Conservation (phyloP, 2,888 invertebrate genomes). For the Ischnus inquisitorius region DNA sequence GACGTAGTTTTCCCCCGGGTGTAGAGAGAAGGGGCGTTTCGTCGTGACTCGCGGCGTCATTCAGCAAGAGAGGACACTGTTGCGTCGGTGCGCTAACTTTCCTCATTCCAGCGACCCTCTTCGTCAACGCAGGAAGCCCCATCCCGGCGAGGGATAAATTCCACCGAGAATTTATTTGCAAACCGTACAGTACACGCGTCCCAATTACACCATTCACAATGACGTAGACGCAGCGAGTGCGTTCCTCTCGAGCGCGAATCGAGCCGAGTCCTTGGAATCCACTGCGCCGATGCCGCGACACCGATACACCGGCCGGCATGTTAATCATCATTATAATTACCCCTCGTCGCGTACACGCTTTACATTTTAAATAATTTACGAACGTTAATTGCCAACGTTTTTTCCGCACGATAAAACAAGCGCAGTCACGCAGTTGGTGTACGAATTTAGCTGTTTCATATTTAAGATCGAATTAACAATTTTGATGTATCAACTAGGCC, state of each 20-base stretch:
- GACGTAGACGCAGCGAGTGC: constrained; percentile 28
- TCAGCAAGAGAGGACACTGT: constrained; percentile 27
- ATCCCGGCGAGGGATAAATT: neutral
- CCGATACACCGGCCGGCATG: neutral
- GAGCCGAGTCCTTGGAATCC: neutral
- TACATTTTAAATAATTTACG: neutral
- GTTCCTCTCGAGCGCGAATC: neutral
- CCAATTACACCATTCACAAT: constrained; percentile 69
- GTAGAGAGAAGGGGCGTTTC: neutral
- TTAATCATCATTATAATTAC: constrained; percentile 7
- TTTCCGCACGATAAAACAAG: neutral
- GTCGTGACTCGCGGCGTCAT: constrained; percentile 23
- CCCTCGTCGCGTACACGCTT: neutral
- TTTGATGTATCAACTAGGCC: too few species aligned
- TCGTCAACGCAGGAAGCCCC: constrained; percentile 9
- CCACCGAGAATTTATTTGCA: neutral
- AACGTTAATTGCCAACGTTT: neutral
- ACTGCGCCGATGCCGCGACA: constrained; percentile 13
- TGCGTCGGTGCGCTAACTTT: constrained; percentile 45
- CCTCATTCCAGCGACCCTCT: constrained; percentile 31
- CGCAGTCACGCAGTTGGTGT: too few species aligned
- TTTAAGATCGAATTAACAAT: too few species aligned
- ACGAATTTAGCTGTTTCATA: too few species aligned
- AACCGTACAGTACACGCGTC: constrained; percentile 48
- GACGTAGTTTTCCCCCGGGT: constrained; percentile 5